phyloP scores from a whole-genome alignment of 2,797 vertebrate species.

The Sylvilagus floridanus region DNA sequence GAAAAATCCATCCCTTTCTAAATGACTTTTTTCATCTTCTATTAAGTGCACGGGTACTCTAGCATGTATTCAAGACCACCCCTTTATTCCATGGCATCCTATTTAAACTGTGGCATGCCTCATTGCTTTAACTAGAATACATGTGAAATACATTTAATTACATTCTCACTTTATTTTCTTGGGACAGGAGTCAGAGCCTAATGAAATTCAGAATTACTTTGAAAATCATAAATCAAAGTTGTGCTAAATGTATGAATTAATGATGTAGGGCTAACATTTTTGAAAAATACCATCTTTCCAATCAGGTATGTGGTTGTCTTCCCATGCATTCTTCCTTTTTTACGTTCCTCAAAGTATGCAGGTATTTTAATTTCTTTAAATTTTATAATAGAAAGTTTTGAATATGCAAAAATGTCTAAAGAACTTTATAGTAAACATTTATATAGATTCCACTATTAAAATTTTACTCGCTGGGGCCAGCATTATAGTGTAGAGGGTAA shows the following conservation, averaged over 20 bases:
- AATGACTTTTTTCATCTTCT: conserved; percentile 36
- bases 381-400: background rate
- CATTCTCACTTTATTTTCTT: background rate
- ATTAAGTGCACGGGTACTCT: background rate
- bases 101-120: background rate
- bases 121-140: background rate
- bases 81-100: background rate
- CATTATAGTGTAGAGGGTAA: no score
- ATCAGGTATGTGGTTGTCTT: background rate
- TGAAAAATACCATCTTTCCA: background rate
- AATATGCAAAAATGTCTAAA: background rate
- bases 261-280: background rate
- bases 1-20: background rate
- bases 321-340: background rate
- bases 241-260: background rate
- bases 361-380: background rate
- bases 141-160: background rate
- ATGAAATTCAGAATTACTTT: conserved; percentile 31
- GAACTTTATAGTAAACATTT: background rate
- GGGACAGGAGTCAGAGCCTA: background rate
- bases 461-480: no score
- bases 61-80: background rate
- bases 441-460: background rate
- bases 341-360: background rate
- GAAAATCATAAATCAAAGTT: conserved; percentile 34